These are phyloP conservation scores for Drosophila bunnanda DNA, from an alignment of 2,888 invertebrate species.

Conservation along the genomic window DNA sequence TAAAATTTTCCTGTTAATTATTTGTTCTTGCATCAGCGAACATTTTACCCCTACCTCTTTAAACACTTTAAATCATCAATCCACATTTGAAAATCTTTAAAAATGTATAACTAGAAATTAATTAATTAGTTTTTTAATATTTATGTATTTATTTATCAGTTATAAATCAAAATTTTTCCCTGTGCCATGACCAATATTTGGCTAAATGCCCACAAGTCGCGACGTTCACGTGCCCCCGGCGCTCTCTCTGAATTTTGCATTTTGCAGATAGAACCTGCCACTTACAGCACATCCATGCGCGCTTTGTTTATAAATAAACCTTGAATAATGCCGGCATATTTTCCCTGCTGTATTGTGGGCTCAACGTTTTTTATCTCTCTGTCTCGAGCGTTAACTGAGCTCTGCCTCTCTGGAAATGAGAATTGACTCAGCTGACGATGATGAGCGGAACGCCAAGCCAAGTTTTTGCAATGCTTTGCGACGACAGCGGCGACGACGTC, in stretches of 20 bases:
- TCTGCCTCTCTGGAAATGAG: constrained; percentile 27
- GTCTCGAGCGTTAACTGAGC: constrained; percentile 26
- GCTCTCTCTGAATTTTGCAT: constrained; percentile 41
- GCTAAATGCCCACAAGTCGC: constrained; percentile 41
- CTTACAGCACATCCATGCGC: constrained; percentile 22
- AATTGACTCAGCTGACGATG: constrained; percentile 8
- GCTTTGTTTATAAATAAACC: constrained; percentile 77
- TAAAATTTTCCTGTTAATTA: not conserved
- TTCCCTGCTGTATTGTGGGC: constrained; percentile 18
- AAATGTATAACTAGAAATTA: too few species aligned
- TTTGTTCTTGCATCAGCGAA: too few species aligned
- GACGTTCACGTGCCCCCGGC: constrained; percentile 39
- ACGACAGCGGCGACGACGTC: constrained; percentile 21
- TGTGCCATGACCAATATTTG: constrained; percentile 19
- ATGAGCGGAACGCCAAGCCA: constrained; percentile 14
- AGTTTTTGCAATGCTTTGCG: constrained; percentile 20
- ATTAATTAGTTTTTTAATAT: not conserved
- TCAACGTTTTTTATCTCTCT: constrained; percentile 27
- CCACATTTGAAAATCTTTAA: not conserved
- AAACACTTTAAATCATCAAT: too few species aligned
- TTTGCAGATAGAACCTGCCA: constrained; percentile 20
- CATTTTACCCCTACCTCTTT: too few species aligned
- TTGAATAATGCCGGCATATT: constrained; percentile 53
- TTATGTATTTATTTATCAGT: not conserved
- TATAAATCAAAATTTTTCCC: not conserved